phyloP scores from a whole-genome alignment of 2,888 invertebrate species.

The Nipponacmea schrenckii region DNA sequence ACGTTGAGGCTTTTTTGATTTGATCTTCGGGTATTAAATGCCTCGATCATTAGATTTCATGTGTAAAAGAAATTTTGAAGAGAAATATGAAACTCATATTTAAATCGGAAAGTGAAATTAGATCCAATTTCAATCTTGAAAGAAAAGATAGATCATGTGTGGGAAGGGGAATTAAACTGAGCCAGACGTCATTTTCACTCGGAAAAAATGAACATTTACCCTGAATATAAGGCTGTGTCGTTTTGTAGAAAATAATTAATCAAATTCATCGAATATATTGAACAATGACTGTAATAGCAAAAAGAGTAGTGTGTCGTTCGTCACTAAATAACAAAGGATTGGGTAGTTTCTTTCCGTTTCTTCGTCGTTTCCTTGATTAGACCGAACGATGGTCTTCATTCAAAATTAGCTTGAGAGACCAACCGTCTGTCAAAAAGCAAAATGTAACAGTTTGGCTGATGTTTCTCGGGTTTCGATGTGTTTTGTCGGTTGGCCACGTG shows the following conservation, averaged over 20 bases:
- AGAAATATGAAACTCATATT: conserved; percentile 1
- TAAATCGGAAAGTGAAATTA: not conserved
- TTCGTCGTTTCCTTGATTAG: not conserved
- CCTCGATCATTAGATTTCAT: not conserved
- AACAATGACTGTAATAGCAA: not conserved
- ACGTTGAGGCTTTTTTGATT: no score
- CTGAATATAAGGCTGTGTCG: not conserved
- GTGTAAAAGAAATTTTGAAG: not conserved
- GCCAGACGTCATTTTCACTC: conserved; percentile 1
- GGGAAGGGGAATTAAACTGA: not conserved
- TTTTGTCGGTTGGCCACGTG: conserved; percentile 5
- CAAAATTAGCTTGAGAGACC: conserved; percentile 3
- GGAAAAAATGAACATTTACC: not conserved
- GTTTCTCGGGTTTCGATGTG: not conserved
- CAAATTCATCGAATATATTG: conserved; percentile 8
- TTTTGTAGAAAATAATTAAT: not conserved
- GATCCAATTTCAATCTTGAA: not conserved
- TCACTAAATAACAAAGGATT: not conserved
- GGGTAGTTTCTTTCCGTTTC: not conserved
- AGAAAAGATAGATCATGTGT: not conserved
- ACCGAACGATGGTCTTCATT: not conserved
- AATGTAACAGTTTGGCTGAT: not conserved
- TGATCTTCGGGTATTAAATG: no score
- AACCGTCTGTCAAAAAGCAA: not conserved
- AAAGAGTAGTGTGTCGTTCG: no score